Evolutionary conservation across 2,888 invertebrate species (phyloP), one percentile per base, ranked within the genome.

Genomic region (Nymphalis urticae): DNA sequence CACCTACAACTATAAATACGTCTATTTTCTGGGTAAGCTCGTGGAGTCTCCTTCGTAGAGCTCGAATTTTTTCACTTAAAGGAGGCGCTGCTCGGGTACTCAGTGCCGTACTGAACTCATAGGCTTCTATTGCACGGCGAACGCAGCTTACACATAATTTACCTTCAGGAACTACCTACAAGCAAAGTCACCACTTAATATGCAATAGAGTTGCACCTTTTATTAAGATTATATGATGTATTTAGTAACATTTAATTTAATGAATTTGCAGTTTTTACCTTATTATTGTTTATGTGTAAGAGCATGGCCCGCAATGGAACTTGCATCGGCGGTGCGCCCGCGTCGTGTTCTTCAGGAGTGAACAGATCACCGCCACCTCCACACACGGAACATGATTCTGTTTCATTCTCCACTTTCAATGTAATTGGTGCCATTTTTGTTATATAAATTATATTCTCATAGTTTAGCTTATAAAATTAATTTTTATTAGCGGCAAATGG

Each of bases 1-100:
- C 87, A 0, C 90, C 91, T 53, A 92, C 91, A 36, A 92, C 92
- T 48, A 92, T 91, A 75, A 90, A 92, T 24, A 92, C 92, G 66
- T 92, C 91, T 27, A 92, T 90, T 77, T 90, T 90, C 78, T 91
- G 89, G 0, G 92, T 91, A 48, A 92, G 75, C 73, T 91, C 90
- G 62, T 90, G 86, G 9, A 92, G 75, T 58, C 86, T 85, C 16
- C 85, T 80, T 7, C 92, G 81, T 42, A 92, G 73, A 0, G 89
- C 86, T 4, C 89, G 81, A 42, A 92, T 90, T 77, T 91, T 91
- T 68, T 92, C 91, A 60, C 90, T 88, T 10, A 92, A 84, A 0
- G 91, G 88, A 0, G 89, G 87, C 0, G 80, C 80, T 0, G 82
- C 80, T 21, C 77, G 80, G 1, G 84, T 66, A 0, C 82, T 77